Percentiles rank a stretch among this genome's conserved stretches.
phyloP scores from a whole-genome alignment of 37 sponge, comb jelly and placozoan genomes.

The Aphrocallistes beatrix region DNA sequence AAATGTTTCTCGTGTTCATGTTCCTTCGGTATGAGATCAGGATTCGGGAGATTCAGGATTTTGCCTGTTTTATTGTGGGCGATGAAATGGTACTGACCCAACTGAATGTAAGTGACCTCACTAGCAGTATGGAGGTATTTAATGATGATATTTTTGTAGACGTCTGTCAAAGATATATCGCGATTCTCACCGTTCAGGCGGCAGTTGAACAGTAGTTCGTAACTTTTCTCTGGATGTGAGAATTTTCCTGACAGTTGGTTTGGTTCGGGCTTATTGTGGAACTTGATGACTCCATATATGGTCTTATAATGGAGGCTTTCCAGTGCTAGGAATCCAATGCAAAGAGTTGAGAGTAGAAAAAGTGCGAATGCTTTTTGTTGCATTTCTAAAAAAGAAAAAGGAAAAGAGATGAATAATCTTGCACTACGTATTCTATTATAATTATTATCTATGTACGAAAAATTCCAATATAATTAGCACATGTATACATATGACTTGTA shows the following conservation, averaged over 20 bases:
- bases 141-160: background rate
- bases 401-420: no score
- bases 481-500: no score
- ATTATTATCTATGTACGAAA: no score
- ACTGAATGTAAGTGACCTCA: background rate
- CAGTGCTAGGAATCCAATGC: background rate
- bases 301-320: background rate
- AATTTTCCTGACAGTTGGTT: background rate
- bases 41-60: background rate
- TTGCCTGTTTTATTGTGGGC: background rate
- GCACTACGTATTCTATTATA: no score
- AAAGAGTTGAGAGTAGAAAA: no score
- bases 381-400: no score
- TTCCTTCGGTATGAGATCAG: background rate
- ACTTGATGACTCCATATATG: background rate
- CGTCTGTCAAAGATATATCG: background rate
- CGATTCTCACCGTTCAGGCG: background rate
- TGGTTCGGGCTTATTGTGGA: background rate
- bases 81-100: background rate
- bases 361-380: no score
- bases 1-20: background rate
- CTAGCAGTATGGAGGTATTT: background rate
- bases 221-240: background rate
- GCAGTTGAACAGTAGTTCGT: background rate
- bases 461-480: no score